phyloP scores from a whole-genome alignment of 2,888 invertebrate genomes.

The Lacanobia oleracea region DNA sequence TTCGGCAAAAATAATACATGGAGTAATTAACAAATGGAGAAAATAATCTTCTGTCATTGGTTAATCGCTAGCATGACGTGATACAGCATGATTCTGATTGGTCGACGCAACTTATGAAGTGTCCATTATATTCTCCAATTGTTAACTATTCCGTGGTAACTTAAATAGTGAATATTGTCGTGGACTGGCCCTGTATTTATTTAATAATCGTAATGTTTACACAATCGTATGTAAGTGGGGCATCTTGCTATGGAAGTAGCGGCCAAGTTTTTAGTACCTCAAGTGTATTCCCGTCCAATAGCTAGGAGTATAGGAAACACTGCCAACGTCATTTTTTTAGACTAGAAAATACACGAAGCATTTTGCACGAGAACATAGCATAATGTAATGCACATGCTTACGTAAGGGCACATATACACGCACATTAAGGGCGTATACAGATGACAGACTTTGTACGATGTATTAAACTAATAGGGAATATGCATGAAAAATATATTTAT shows the following conservation, averaged over 20 bases:
- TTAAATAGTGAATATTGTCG: slow-evolving; percentile 48
- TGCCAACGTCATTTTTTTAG: slow-evolving; percentile 29
- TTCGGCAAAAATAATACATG: slow-evolving; percentile 60
- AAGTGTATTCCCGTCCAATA: slow-evolving; percentile 60
- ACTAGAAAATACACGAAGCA: not conserved
- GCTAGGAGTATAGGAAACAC: slow-evolving; percentile 39
- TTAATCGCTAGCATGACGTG: not conserved
- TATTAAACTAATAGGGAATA: too few species aligned
- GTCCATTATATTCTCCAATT: slow-evolving; percentile 30
- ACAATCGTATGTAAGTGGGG: slow-evolving; percentile 48
- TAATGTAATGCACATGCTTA: not conserved
- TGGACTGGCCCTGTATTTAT: slow-evolving; percentile 62
- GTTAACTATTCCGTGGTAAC: slow-evolving; percentile 22
- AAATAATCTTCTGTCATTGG: not conserved
- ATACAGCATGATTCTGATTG: slow-evolving; percentile 12
- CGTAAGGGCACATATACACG: slow-evolving; percentile 26
- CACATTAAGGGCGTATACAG: slow-evolving; percentile 6
- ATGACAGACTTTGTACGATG: not conserved
- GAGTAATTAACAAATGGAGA: slow-evolving; percentile 15
- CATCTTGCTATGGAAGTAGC: slow-evolving; percentile 75
- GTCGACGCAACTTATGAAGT: not conserved
- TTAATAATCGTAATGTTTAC: slow-evolving; percentile 50
- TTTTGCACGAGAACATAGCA: not conserved
- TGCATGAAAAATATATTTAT: too few species aligned
- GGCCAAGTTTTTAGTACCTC: slow-evolving; percentile 54